Evolutionary conservation across 2,113 vertebrate genomes (phyloP).

Genomic region (Porphyrio hochstetteri): DNA sequence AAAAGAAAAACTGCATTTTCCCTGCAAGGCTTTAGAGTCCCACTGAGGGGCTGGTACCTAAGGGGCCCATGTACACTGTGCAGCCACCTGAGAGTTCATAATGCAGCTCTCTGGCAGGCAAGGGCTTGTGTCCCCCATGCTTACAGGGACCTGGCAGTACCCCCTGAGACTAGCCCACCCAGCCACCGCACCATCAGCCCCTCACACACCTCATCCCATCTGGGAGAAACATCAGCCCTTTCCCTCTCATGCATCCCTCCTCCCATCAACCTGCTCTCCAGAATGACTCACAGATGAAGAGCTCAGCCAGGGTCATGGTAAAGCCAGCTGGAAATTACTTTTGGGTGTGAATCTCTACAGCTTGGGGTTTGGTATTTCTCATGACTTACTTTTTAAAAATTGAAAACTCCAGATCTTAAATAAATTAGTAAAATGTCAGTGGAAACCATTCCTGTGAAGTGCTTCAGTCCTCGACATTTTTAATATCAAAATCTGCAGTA

Average conservation of each 20-base stretch:
- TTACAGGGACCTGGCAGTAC: not conserved
- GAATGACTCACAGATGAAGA: not conserved
- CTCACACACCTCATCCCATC: accelerated
- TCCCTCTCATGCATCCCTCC: not conserved
- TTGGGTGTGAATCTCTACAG: not conserved
- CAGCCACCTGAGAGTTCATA: accelerated
- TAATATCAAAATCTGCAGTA: not conserved
- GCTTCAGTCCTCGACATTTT: not conserved
- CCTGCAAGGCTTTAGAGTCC: not conserved
- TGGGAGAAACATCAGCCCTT: not conserved
- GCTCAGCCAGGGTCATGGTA: not conserved
- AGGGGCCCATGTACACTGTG: accelerated
- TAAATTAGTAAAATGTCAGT: not conserved
- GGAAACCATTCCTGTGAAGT: not conserved
- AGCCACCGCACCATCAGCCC: accelerated
- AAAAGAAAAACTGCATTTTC: not conserved
- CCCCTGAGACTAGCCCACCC: accelerated
- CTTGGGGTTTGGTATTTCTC: not conserved
- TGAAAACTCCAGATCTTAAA: not conserved
- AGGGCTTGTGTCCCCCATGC: not conserved
- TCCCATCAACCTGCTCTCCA: not conserved
- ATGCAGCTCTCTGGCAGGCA: not conserved
- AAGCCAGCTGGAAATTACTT: not conserved
- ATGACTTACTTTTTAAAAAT: not conserved
- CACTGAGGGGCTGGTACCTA: not conserved